These are phyloP conservation scores for Gymnocheta viridis DNA, from an alignment of 2,888 invertebrate genomes.

Conservation along the genomic window DNA sequence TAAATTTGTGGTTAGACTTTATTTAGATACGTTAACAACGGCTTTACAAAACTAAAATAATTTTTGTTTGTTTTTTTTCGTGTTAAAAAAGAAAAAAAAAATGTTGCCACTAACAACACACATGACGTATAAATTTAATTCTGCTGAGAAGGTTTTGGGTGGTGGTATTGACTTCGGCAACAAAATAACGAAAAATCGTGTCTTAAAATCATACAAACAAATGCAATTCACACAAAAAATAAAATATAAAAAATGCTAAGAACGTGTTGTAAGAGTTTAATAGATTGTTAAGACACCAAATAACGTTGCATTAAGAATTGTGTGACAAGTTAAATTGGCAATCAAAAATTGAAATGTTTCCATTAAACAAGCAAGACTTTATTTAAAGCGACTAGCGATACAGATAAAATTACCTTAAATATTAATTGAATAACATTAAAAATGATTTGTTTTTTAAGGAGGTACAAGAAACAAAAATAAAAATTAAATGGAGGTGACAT, in stretches of 20 bases:
- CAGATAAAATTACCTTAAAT: slow-evolving; percentile 17
- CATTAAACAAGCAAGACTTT: slow-evolving; percentile 22
- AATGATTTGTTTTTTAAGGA: neutral
- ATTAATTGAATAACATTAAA: slow-evolving; percentile 36
- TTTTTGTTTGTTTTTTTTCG: too few species aligned
- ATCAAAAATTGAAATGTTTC: slow-evolving; percentile 44
- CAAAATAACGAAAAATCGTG: slow-evolving; percentile 42
- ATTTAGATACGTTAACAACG: slow-evolving; percentile 17
- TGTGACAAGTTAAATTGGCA: slow-evolving; percentile 54
- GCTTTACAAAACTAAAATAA: neutral
- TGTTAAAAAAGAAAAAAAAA: too few species aligned
- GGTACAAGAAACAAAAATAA: neutral
- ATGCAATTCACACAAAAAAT: neutral
- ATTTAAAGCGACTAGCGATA: slow-evolving; percentile 19
- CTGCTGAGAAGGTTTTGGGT: slow-evolving; percentile 7
- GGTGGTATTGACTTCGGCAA: neutral
- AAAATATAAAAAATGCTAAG: slow-evolving; percentile 8
- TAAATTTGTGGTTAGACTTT: slow-evolving; percentile 24
- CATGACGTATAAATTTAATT: neutral
- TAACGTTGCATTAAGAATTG: slow-evolving; percentile 35
- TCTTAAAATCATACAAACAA: neutral
- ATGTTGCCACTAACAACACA: neutral
- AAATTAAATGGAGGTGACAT: neutral
- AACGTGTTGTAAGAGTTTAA: slow-evolving; percentile 58
- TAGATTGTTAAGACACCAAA: slow-evolving; percentile 47